Evolutionary conservation across 2,797 vertebrate species (phyloP), one percentile per base, ranked within the genome.

Genomic region (Orientallactaga sibirica): DNA sequence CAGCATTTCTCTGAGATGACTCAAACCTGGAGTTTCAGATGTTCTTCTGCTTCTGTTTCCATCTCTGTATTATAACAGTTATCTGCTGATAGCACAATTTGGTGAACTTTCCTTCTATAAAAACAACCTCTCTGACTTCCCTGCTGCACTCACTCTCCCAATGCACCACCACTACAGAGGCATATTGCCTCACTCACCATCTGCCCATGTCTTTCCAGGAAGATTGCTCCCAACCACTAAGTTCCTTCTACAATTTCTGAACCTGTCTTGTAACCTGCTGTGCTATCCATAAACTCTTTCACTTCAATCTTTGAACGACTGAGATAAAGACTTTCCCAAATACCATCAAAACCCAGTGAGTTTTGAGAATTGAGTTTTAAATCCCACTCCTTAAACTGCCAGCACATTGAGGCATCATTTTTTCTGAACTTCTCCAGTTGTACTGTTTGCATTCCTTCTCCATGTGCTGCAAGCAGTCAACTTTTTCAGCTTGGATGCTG

Each of bases 261-360:
- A 77, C 68, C 78, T 86, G 68, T 90, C 78, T 86, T 62, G 20
- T 67, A 92, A 79, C 86, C 73, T 74, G 64, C 73, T 86, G 74
- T 77, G 81, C 84, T 95, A 16, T 89, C 80, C 82, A 27, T 75
- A 73, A 75, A 58, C 71, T 91, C 83, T 94, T 89, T 93, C 77
- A 73, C 77, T 87, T 92, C 52, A 83, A 18, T 94, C 70, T 87
- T 70, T 33, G 19, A 66, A n/a, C 4, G 11, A 74, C 22, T 84
- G 87, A 94, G 77, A 87, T 88, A 89, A 88, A 93, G 90, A 89
- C 77, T 81, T 91, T 92, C 91, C 62, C 68, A 89, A 94, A 91
- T 64, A 89, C 58, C 84, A 41, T 73, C 78, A 67, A 84, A 87
- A 25, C 86, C 52, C 48, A 33, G 61, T 58, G 70, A 87, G 73